Conservation (phyloP, 2,797 vertebrate species). For the Aphelocoma californica region DNA sequence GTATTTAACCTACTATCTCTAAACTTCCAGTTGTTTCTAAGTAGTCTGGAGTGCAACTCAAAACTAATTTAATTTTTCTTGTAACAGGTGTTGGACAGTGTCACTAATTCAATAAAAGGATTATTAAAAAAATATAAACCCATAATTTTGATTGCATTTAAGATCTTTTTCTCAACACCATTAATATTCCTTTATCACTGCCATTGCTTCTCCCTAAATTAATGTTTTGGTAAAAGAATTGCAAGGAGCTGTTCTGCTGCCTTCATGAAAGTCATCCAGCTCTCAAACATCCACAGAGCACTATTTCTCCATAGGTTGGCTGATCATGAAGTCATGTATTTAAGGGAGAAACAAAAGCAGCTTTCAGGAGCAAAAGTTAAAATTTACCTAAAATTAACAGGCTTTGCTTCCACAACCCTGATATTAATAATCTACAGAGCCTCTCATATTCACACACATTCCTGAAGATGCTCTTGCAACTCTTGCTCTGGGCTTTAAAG, state of each 20-base stretch:
- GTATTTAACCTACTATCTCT: neutral
- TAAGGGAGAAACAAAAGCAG: neutral
- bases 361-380: neutral
- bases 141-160: neutral
- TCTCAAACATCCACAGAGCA: neutral
- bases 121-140: neutral
- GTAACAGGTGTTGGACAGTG: neutral
- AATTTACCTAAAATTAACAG: neutral
- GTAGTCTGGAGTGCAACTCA: neutral
- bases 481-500: neutral
- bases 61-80: neutral
- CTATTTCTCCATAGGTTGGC: accelerated
- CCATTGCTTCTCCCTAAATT: neutral
- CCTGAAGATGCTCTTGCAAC: neutral
- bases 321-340: neutral
- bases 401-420: neutral
- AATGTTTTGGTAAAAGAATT: neutral
- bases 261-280: neutral
- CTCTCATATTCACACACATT: neutral
- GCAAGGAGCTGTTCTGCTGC: neutral
- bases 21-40: neutral
- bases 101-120: neutral
- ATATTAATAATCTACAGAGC: neutral
- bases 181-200: neutral
- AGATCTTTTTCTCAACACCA: neutral